Evolutionary conservation across 2,113 vertebrate species (phyloP).

Genomic region (Spilogale gracilis): DNA sequence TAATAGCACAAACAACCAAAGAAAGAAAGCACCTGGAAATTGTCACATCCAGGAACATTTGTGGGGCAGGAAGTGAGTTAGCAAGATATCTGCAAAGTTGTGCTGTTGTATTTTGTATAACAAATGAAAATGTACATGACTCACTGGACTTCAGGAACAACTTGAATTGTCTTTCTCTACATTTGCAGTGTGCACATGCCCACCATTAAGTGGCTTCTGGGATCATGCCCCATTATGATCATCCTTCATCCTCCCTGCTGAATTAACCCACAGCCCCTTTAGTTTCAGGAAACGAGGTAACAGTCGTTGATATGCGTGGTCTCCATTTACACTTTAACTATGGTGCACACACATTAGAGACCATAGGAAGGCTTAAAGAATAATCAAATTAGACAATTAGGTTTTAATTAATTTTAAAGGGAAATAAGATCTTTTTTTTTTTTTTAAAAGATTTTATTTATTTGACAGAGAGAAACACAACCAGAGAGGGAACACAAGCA

Average conservation of each 20-base stretch:
- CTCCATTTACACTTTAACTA: neutral
- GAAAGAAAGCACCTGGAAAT: conserved; percentile 63
- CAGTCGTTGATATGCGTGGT: neutral
- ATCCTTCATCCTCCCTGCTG: neutral
- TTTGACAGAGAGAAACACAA: no score
- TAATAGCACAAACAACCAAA: conserved; percentile 61
- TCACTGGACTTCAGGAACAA: neutral
- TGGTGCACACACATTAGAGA: neutral
- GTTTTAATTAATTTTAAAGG: neutral
- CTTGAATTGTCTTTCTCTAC: neutral
- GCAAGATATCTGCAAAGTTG: conserved; percentile 3
- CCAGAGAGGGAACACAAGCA: no score
- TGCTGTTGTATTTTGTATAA: neutral
- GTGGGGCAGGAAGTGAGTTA: conserved; percentile 18
- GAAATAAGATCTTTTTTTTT: neutral
- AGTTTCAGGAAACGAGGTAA: neutral
- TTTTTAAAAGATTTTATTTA: no score
- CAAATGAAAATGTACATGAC: neutral
- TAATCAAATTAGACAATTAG: conserved; percentile 31
- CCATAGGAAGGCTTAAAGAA: neutral
- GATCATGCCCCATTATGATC: neutral
- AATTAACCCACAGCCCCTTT: neutral
- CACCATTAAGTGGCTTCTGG: neutral
- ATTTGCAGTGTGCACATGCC: neutral
- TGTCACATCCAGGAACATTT: neutral